Conservation (phyloP, 2,888 invertebrate genomes). For the Eurois occulta region DNA sequence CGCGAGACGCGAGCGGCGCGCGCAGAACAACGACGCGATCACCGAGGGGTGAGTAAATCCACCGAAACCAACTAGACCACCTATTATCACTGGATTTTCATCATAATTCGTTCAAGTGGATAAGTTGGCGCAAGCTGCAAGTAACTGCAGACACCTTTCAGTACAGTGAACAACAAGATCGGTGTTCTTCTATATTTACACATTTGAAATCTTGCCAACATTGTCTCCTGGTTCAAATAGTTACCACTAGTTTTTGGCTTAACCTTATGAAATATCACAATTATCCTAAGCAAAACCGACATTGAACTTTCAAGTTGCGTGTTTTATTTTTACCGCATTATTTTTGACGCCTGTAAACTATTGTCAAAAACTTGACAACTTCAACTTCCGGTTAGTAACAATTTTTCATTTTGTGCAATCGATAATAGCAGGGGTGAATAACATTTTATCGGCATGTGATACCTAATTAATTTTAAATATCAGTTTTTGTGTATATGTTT, state of each 20-base stretch:
- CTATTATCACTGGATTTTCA: constrained; percentile 59
- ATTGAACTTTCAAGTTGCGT: background rate
- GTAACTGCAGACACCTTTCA: constrained; percentile 51
- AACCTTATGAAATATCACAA: background rate
- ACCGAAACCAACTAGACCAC: constrained; percentile 72
- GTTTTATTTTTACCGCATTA: constrained; percentile 34
- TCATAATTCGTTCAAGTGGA: constrained; percentile 38
- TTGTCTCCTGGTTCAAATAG: constrained; percentile 29
- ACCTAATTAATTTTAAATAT: background rate
- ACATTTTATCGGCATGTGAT: constrained; percentile 36
- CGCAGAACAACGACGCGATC: constrained; percentile 80
- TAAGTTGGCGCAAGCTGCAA: constrained; percentile 53
- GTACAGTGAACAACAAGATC: constrained; percentile 62
- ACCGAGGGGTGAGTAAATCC: constrained; percentile 78
- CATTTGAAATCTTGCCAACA: constrained; percentile 83
- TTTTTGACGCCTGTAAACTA: constrained; percentile 13
- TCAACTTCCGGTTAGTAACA: constrained; percentile 43
- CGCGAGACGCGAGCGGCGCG: constrained; percentile 81
- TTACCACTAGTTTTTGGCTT: constrained; percentile 19
- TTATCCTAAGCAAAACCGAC: background rate
- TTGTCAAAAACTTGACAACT: constrained; percentile 41
- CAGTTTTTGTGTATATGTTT: background rate
- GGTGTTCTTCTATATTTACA: constrained; percentile 80
- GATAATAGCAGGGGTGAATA: constrained; percentile 31
- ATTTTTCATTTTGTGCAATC: constrained; percentile 4